Conservation (phyloP, 2,113 vertebrate genomes). For the Gallinago undulata region DNA sequence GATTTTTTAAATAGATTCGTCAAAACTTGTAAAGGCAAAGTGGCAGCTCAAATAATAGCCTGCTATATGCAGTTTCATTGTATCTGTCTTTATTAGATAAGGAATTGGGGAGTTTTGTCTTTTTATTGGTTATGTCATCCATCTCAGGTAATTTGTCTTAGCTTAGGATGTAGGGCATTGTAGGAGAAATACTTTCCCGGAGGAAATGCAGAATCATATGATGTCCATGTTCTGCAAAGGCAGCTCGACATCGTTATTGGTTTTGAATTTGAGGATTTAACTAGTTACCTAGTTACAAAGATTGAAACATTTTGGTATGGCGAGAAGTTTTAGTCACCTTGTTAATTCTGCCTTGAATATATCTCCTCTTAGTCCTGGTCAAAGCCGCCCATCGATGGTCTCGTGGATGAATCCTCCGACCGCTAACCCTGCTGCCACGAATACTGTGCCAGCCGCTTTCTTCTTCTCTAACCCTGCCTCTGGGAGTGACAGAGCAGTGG, state of each 20-base stretch:
- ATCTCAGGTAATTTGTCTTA: not conserved
- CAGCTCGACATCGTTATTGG: not conserved
- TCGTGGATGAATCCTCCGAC: constrained; percentile 76
- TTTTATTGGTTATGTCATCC: not conserved
- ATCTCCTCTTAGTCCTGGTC: constrained; percentile 57
- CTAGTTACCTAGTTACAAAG: not conserved
- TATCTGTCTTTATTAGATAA: constrained; percentile 26
- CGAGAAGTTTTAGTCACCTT: not conserved
- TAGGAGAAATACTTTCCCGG: not conserved
- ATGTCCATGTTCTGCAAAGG: not conserved
- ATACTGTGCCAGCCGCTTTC: constrained; percentile 23
- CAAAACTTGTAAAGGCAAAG: constrained; percentile 39
- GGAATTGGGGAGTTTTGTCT: constrained; percentile 1
- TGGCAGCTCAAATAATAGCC: constrained; percentile 65
- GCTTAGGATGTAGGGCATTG: not conserved
- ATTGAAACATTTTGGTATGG: not conserved
- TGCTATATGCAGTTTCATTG: constrained; percentile 37
- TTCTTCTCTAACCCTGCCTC: not conserved
- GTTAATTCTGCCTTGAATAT: not conserved
- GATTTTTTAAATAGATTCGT: constrained; percentile 60
- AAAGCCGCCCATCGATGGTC: constrained; percentile 71
- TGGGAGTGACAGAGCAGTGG: constrained; percentile 52
- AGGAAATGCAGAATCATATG: not conserved
- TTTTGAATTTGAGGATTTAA: not conserved
- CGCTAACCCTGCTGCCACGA: not conserved